phyloP scores from a whole-genome alignment of 2,888 invertebrate species.

The Notodromas monacha region DNA sequence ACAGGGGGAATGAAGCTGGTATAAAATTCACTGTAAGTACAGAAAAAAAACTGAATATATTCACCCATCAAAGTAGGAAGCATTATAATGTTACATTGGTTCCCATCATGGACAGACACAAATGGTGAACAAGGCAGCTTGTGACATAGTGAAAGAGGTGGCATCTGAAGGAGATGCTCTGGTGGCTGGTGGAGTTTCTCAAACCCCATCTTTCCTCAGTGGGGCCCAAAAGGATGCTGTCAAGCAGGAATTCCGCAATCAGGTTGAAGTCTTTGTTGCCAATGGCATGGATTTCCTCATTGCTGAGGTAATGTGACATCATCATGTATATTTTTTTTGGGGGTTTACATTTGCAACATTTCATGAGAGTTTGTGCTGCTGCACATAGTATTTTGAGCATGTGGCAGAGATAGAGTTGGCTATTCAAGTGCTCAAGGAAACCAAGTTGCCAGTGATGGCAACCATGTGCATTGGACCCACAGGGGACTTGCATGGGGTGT shows the following conservation, averaged over 20 bases:
- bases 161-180: constrained; percentile 15
- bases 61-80: not conserved
- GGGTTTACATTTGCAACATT: no score
- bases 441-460: constrained; percentile 15
- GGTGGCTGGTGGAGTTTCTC: constrained; percentile 15
- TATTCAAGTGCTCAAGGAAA: constrained; percentile 14
- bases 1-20: constrained; percentile 14
- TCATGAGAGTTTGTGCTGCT: constrained; percentile 5
- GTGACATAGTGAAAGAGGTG: constrained; percentile 14
- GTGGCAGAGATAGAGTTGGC: constrained; percentile 17
- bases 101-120: constrained; percentile 12
- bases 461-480: constrained; percentile 17
- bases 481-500: constrained; percentile 15
- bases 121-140: constrained; percentile 15
- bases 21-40: constrained; percentile 12
- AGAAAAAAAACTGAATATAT: no score
- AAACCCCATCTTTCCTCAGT: constrained; percentile 15
- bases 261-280: constrained; percentile 15
- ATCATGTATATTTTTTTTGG: no score
- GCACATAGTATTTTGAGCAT: constrained; percentile 16
- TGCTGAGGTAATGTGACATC: constrained; percentile 14
- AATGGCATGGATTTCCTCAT: constrained; percentile 16
- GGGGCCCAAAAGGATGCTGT: constrained; percentile 14
- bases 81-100: not conserved
- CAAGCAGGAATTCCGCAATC: constrained; percentile 14